Base-by-base conservation (phyloP, 2,797 vertebrate species). In the Sylvia borin region DNA sequence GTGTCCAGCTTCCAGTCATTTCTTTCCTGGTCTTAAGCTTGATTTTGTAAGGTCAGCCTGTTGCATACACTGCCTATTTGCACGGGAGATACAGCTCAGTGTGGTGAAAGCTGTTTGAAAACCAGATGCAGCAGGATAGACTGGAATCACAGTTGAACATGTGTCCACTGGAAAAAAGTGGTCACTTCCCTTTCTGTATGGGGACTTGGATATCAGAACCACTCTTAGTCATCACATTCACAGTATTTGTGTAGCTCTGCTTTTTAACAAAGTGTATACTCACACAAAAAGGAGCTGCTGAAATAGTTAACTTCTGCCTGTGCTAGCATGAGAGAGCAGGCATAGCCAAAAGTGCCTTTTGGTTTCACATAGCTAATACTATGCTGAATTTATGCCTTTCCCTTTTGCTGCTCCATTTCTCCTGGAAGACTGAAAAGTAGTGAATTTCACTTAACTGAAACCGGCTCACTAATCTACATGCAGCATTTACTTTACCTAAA, bases 81-180 rank as follows among this genome's bases (percentile, higher is more conserved):
- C 40, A 90, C 7, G 6, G 10, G n/a, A 15, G 48, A 47, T 4
- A 3, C 4, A 36, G 27, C 54, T 84, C 31, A 19, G 20, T 34
- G 42, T 25, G 57, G 26, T 53, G 54, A 65, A 91, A 87, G 21
- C 38, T 40, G 10, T 25, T 16, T 2, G 16, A 57, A 85, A 93
- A 8, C 5, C 19, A 47, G 31, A 32, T 19, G 25, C 18, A 55
- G 34, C 20, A 13, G n/a, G 24, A 31, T 11, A 65, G 73, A 53
- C 36, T 71, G 0, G 0, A 68, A 58, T 17, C 10, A 2, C 18
- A 84, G 16, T 62, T 62, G 43, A 75, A 78, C 2, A 0, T 27
- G 8, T 64, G 18, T 68, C 40, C 11, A 22, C 36, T 73, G 43
- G 54, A 84, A 77, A 27, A 18, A 81, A 36, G 11, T 7, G 12